phyloP scores from a whole-genome alignment of 2,888 invertebrate species.

The Emmelina monodactyla region DNA sequence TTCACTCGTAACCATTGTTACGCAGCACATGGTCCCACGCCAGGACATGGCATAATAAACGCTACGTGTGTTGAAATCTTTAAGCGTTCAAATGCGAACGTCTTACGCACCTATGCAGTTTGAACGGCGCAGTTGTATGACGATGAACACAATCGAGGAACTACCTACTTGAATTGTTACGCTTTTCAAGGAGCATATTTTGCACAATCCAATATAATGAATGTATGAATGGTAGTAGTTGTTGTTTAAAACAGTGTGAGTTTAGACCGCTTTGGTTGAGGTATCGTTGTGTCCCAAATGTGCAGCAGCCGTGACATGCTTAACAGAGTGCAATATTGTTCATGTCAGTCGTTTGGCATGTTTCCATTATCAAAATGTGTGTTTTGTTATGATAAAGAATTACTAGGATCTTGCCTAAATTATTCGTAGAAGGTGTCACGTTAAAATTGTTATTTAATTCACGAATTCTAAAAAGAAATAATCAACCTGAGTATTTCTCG shows the following conservation, averaged over 20 bases:
- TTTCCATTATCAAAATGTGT: slow-evolving; percentile 13
- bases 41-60: slow-evolving; percentile 26
- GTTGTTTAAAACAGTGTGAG: slow-evolving; percentile 7
- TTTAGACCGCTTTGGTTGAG: slow-evolving; percentile 13
- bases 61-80: background rate
- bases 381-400: slow-evolving; percentile 3
- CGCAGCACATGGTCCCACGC: slow-evolving; percentile 35
- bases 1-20: slow-evolving; percentile 50
- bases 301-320: slow-evolving; percentile 26
- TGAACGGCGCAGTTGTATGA: slow-evolving; percentile 20
- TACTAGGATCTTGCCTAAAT: background rate
- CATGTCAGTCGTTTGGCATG: slow-evolving; percentile 14
- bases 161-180: too few species aligned
- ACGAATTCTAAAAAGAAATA: too few species aligned
- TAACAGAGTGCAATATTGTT: slow-evolving; percentile 22
- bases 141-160: too few species aligned
- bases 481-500: too few species aligned
- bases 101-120: slow-evolving; percentile 12
- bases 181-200: slow-evolving; percentile 5
- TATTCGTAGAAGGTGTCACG: too few species aligned
- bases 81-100: background rate
- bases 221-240: too few species aligned
- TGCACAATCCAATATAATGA: too few species aligned
- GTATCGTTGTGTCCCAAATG: slow-evolving; percentile 28
- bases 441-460: too few species aligned